Percentiles rank a stretch among this genome's conserved stretches.
phyloP scores from a whole-genome alignment of 2,888 invertebrate species.

The Lasioglossum calceatum region DNA sequence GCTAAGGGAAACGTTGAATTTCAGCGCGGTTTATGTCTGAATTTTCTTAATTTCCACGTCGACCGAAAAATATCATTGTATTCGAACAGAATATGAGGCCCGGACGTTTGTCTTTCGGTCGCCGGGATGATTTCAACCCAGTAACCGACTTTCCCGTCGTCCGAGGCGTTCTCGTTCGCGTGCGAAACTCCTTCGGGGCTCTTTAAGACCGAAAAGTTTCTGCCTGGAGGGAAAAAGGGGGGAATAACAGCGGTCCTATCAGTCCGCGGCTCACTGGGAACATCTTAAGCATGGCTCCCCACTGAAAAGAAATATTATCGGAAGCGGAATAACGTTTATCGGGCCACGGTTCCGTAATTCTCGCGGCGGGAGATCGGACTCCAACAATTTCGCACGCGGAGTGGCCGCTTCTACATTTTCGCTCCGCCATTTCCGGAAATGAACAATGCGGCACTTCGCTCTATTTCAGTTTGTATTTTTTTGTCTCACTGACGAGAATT shows the following conservation, averaged over 20 bases:
- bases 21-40: background rate
- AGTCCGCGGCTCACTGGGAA: slow-evolving; percentile 45
- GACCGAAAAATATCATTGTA: background rate
- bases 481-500: background rate
- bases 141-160: slow-evolving; percentile 69
- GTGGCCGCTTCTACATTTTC: background rate
- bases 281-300: slow-evolving; percentile 49
- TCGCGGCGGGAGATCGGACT: background rate
- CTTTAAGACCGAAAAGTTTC: slow-evolving; percentile 61
- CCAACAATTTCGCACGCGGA: background rate
- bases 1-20: background rate
- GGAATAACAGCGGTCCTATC: slow-evolving; percentile 60
- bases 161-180: slow-evolving; percentile 18
- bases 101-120: slow-evolving; percentile 60
- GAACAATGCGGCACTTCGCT: background rate
- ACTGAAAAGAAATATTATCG: slow-evolving; percentile 55
- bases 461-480: background rate
- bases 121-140: slow-evolving; percentile 61
- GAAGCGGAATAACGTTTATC: slow-evolving; percentile 54
- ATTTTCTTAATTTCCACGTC: background rate
- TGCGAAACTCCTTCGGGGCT: slow-evolving; percentile 55
- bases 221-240: slow-evolving; percentile 41
- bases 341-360: slow-evolving; percentile 10
- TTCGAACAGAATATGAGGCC: background rate
- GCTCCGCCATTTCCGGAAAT: background rate